These are phyloP conservation scores for Trichosurus vulpecula DNA, from an alignment of 2,797 vertebrate species.

Conservation along the genomic window DNA sequence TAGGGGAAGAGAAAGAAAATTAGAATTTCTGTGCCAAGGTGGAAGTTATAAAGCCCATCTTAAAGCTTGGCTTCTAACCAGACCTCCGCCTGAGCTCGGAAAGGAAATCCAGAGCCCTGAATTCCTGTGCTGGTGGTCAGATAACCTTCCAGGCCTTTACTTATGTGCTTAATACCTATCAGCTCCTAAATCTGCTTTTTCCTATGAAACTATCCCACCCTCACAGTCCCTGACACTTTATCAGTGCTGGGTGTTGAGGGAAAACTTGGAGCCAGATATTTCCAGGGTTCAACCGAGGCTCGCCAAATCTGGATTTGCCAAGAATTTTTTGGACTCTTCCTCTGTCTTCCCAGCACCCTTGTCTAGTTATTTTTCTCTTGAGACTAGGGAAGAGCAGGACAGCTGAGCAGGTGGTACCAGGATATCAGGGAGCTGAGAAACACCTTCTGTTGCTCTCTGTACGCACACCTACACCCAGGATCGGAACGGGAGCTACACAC, in stretches of 20 bases:
- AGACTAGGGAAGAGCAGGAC: background rate
- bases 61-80: constrained; percentile 14
- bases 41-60: constrained; percentile 50
- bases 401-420: background rate
- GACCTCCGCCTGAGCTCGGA: background rate
- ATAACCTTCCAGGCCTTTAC: background rate
- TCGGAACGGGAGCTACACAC: background rate
- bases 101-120: background rate
- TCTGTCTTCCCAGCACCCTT: background rate
- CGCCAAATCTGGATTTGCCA: background rate
- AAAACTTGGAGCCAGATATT: background rate
- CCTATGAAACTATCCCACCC: background rate
- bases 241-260: background rate
- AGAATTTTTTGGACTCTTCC: constrained; percentile 36
- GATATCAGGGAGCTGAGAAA: background rate
- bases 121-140: background rate
- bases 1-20: constrained; percentile 44
- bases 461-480: background rate
- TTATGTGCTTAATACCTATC: background rate
- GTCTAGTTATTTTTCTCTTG: background rate
- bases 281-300: background rate
- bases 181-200: constrained; percentile 1
- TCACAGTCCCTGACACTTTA: background rate
- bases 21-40: background rate
- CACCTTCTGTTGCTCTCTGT: background rate